These are phyloP conservation scores for Psococerastis gibbosa DNA, from an alignment of 2,888 invertebrate genomes.

Conservation along the genomic window DNA sequence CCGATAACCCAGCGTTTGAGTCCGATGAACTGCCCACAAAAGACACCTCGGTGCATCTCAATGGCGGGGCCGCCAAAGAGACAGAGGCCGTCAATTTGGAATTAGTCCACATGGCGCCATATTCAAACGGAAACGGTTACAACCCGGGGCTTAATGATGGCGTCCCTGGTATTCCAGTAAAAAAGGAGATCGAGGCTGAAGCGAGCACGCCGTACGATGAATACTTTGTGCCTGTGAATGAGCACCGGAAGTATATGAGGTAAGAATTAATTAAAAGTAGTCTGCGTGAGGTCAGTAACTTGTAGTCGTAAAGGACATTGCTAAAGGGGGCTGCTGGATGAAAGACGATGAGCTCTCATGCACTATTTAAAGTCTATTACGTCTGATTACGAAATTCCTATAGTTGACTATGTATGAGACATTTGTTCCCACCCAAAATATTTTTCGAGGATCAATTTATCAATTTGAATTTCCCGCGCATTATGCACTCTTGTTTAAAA, in stretches of 20 bases:
- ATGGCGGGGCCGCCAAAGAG: conserved; percentile 18
- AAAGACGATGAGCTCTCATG: too few species aligned
- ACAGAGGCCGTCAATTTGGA: conserved; percentile 62
- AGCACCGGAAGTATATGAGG: conserved; percentile 72
- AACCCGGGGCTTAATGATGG: conserved; percentile 20
- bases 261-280: conserved; percentile 27
- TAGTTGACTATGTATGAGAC: too few species aligned
- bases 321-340: too few species aligned
- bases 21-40: neutral
- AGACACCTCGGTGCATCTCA: conserved; percentile 10
- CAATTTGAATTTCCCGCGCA: too few species aligned
- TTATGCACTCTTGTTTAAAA: too few species aligned
- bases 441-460: too few species aligned
- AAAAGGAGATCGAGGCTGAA: conserved; percentile 38
- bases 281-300: too few species aligned
- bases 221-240: conserved; percentile 70
- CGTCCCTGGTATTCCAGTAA: conserved; percentile 31
- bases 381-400: too few species aligned
- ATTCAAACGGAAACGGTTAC: conserved; percentile 25
- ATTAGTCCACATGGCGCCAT: conserved; percentile 52
- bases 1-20: neutral
- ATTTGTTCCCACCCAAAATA: too few species aligned
- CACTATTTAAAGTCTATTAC: too few species aligned
- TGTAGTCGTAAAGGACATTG: too few species aligned
- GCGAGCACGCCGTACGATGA: conserved; percentile 58